phyloP scores from a whole-genome alignment of 1,140 invertebrate species.

The Drosophila busckii region DNA sequence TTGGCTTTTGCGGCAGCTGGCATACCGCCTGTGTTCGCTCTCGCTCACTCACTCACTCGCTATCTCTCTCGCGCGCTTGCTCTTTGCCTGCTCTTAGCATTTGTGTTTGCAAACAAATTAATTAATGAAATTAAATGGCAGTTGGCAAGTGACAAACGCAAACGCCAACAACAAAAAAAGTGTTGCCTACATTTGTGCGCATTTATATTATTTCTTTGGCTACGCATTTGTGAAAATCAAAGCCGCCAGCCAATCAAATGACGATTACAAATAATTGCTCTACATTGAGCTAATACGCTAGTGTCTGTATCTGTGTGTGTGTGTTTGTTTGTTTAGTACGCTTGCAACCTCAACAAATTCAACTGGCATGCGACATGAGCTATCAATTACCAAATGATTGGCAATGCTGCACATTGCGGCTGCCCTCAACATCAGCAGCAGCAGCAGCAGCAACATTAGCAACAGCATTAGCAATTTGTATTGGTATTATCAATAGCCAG shows the following conservation, averaged over 20 bases:
- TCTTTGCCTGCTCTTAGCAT: constrained; percentile 3
- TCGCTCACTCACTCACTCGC: neutral
- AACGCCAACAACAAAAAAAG: constrained; percentile 26
- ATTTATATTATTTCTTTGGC: too few species aligned
- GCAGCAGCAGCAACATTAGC: neutral
- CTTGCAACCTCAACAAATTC: neutral
- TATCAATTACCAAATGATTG: constrained; percentile 51
- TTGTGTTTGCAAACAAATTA: constrained; percentile 60
- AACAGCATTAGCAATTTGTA: neutral
- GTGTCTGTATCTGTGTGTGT: too few species aligned
- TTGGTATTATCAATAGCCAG: too few species aligned
- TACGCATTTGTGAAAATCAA: neutral
- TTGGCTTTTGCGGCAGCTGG: constrained; percentile 73
- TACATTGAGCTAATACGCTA: too few species aligned
- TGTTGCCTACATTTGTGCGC: constrained; percentile 19
- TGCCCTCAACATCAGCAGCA: constrained; percentile 1
- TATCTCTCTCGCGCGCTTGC: constrained; percentile 1
- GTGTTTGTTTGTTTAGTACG: constrained; percentile 6
- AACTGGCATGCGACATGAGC: constrained; percentile 30
- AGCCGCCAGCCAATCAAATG: constrained; percentile 18
- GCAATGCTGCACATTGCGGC: constrained; percentile 23
- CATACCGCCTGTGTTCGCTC: constrained; percentile 43
- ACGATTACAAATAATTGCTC: constrained; percentile 33
- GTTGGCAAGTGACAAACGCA: constrained; percentile 57
- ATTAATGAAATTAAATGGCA: constrained; percentile 73